Evolutionary conservation across 2,113 vertebrate species (phyloP), one percentile per base, ranked within the genome.

Genomic region (Drymodes brunneopygia): DNA sequence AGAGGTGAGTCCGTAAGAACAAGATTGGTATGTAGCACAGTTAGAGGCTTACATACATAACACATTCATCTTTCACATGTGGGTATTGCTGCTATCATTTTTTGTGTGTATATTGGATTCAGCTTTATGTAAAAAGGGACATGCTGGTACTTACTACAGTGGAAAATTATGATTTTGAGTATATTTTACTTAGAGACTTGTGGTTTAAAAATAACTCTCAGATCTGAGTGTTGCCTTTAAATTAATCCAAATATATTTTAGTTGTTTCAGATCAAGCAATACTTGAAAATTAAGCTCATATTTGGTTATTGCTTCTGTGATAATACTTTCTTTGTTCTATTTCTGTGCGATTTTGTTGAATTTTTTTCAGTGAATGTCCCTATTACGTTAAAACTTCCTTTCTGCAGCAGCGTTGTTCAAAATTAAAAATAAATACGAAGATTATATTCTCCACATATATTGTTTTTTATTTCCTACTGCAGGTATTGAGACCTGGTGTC

Each of bases 401-500:
- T 29, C 62, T 82, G 31, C 13, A 69, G 53, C 17, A 42, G 9
- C 60, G 13, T 75, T 75, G 29, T 7, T 7, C 23, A 54, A 64
- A 81, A 78, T 50, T 7, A 35, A 77, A 79, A 45, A 15, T 18
- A 60, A 81, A 53, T 42, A 22, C 9, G 48, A 48, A 91, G 16
- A 48, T 75, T 42, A 57, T 23, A 67, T 73, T 93, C 15, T 77
- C 35, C 57, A 91, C 20, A 11, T 79, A 12, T 9, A 20, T 58
- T 80, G 20, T 86, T 95, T 81, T 91, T n/a, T 94, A 5, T 95
- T 95, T 96, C 44, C 36, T 65, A 27, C 92, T 95, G 48, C 64
- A 99, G 99, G 99, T 99, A 21, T 98, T 99, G 84, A 98, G 99
- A 78, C 99, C 99, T 25, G 99, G 99, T 80, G 99, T 99, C 50